Percentiles rank a stretch among this genome's conserved stretches.
Evolutionary conservation across 1,140 invertebrate genomes (phyloP).

Genomic region (Macrocentrus cingulum): DNA sequence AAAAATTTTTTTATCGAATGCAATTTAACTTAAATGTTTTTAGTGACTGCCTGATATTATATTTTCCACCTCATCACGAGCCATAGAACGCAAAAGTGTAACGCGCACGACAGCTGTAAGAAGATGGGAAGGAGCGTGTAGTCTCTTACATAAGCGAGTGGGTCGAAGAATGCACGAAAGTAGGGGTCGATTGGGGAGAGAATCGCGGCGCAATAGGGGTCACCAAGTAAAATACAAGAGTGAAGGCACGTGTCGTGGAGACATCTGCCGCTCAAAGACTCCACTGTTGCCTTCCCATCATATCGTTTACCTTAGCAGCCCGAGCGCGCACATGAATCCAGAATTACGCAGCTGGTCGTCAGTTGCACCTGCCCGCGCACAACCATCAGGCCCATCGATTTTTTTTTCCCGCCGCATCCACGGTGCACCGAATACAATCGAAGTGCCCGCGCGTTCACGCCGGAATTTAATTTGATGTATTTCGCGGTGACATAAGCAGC

Average conservation of each 20-base stretch:
- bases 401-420: conserved; percentile 22
- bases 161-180: not conserved
- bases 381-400: conserved; percentile 17
- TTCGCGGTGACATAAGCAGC: conserved; percentile 52
- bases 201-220: conserved; percentile 4
- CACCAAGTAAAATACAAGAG: conserved; percentile 18
- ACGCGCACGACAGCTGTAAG: too few species aligned
- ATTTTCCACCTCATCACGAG: too few species aligned
- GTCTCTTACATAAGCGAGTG: too few species aligned
- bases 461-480: conserved; percentile 18
- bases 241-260: conserved; percentile 49
- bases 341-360: not conserved
- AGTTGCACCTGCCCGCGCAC: too few species aligned
- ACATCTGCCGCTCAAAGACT: conserved; percentile 54
- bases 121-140: too few species aligned
- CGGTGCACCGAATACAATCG: conserved; percentile 3
- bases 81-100: too few species aligned
- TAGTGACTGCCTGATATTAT: too few species aligned
- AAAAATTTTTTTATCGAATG: too few species aligned
- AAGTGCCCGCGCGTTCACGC: not conserved
- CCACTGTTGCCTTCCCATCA: conserved; percentile 48
- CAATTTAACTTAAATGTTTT: too few species aligned
- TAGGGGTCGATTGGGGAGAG: too few species aligned
- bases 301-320: conserved; percentile 48
- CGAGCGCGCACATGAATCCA: conserved; percentile 27